A percentile compares a stretch with the other conserved stretches of the same genome.
phyloP scores from a whole-genome alignment of 2,797 vertebrate genomes.

The Benthosema pterotum region DNA sequence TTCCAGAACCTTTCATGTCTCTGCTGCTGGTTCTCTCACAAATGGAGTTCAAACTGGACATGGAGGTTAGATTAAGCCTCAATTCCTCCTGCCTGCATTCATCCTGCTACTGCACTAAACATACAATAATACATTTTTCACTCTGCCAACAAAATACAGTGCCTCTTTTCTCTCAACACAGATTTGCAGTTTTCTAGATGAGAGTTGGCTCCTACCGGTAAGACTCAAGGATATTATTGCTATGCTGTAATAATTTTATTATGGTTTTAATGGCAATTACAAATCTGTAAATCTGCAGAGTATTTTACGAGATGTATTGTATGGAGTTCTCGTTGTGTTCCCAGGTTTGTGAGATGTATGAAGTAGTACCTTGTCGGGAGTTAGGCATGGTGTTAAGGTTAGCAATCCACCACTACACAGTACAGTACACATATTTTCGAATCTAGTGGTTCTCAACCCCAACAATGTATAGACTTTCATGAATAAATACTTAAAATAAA shows the following conservation, averaged over 20 bases:
- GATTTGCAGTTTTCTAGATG: conserved; percentile 88
- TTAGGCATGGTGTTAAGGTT: conserved; percentile 83
- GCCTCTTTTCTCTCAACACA: conserved; percentile 48
- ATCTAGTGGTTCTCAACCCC: too few species aligned
- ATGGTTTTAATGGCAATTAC: neutral
- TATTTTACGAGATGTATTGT: too few species aligned
- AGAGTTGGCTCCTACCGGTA: conserved; percentile 88
- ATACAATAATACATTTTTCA: too few species aligned
- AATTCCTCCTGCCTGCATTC: neutral
- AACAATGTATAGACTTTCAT: too few species aligned
- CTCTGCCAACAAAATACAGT: neutral
- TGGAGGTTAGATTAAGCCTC: conserved; percentile 73
- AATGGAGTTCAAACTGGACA: conserved; percentile 82
- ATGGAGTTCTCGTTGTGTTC: conserved; percentile 30
- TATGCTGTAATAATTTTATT: neutral
- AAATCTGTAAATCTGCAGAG: neutral
- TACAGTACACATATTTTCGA: too few species aligned
- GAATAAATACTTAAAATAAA: too few species aligned
- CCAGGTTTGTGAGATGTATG: conserved; percentile 79
- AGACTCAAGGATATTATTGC: conserved; percentile 35
- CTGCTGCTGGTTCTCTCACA: conserved; percentile 82
- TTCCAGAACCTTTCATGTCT: conserved; percentile 84
- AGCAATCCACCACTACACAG: conserved; percentile 26
- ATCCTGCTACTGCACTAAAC: neutral
- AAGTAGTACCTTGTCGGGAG: conserved; percentile 79